Percentiles rank a stretch among this genome's conserved stretches.
These are phyloP conservation scores for Achatina immaculata DNA, from an alignment of 1,140 invertebrate genomes.

Conservation along the genomic window DNA sequence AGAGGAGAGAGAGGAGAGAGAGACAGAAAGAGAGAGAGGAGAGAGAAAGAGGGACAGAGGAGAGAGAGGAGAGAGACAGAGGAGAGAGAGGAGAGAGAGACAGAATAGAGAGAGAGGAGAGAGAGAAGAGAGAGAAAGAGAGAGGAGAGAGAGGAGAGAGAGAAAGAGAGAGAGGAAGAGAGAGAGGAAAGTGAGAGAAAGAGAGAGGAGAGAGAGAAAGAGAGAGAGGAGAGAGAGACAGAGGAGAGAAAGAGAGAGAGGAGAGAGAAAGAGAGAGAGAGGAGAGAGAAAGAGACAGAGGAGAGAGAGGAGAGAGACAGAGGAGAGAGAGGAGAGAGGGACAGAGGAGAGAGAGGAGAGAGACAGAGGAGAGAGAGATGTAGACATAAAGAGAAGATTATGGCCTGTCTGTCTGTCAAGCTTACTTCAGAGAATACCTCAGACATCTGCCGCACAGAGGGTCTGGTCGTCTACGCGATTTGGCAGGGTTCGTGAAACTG, in stretches of 20 bases:
- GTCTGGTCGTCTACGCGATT: too few relatives aligned
- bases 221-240: neutral
- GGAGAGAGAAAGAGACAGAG: neutral
- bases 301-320: neutral
- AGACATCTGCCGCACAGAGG: too few relatives aligned
- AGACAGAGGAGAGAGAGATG: neutral
- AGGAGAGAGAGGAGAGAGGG: neutral
- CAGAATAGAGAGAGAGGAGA: neutral
- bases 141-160: neutral
- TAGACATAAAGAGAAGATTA: neutral
- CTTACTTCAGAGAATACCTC: too few relatives aligned
- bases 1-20: neutral
- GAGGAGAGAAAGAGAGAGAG: neutral
- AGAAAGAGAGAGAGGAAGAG: constrained; percentile 1
- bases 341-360: neutral
- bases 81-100: neutral
- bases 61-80: neutral
- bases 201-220: neutral
- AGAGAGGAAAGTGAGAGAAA: constrained; percentile 14
- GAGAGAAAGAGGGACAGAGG: constrained; percentile 1
- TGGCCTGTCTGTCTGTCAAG: too few relatives aligned
- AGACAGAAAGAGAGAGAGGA: constrained; percentile 6
- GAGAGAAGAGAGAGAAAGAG: constrained; percentile 3
- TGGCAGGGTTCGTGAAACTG: too few relatives aligned
- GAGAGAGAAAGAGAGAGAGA: too few relatives aligned